A percentile compares a stretch with the other conserved stretches of the same genome.
Conservation (phyloP, 2,888 invertebrate species). For the Caenorhabditis doughertyi region DNA sequence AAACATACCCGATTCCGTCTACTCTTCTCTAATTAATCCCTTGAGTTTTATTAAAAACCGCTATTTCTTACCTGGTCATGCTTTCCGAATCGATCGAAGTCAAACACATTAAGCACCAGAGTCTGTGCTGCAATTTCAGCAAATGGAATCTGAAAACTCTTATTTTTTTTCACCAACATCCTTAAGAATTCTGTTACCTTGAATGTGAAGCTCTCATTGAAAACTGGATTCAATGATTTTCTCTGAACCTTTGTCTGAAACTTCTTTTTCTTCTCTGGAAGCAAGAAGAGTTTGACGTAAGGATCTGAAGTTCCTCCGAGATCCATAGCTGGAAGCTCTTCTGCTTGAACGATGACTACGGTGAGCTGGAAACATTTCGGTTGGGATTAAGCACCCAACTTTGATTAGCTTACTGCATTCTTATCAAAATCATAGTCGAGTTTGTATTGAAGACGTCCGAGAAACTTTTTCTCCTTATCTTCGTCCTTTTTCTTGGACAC, state of each 20-base stretch:
- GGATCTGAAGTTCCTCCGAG: constrained; percentile 99
- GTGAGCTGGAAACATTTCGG: constrained; percentile 87
- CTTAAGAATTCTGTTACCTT: constrained; percentile 89
- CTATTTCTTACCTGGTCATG: constrained; percentile 95
- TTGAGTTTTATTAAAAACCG: not conserved
- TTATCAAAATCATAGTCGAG: constrained; percentile 99
- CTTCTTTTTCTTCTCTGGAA: constrained; percentile 99
- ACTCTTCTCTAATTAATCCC: no score
- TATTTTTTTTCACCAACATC: not conserved
- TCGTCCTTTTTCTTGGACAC: constrained; percentile 78
- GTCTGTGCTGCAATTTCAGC: constrained; percentile 99
- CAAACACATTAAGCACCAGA: constrained; percentile 98
- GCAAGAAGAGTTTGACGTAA: constrained; percentile 95
- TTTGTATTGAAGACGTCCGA: constrained; percentile 94
- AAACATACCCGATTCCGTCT: no score
- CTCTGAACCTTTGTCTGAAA: constrained; percentile 94
- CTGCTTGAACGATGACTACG: constrained; percentile 97
- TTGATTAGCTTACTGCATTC: constrained; percentile 87
- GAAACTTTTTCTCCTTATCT: constrained; percentile 84
- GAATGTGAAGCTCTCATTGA: constrained; percentile 98
- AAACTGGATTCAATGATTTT: constrained; percentile 97
- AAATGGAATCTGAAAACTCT: constrained; percentile 92
- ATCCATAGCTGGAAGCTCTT: constrained; percentile 96
- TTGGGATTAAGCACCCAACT: not conserved
- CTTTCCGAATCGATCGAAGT: constrained; percentile 99